These are phyloP conservation scores for Pheosia tremula DNA, from an alignment of 2,888 invertebrate genomes.

Conservation along the genomic window DNA sequence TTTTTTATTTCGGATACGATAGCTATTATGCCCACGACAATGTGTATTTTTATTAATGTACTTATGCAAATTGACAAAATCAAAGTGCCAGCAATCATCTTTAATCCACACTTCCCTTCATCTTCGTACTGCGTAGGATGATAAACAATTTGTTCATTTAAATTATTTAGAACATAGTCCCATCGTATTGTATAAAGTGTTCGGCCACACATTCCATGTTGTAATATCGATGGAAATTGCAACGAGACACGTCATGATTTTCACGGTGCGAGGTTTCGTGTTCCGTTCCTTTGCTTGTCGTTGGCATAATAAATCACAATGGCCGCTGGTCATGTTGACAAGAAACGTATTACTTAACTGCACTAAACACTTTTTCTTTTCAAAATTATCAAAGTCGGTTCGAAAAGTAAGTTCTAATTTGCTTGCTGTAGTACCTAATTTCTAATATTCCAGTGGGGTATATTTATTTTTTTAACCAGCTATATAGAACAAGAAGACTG, in stretches of 20 bases:
- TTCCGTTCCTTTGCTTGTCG: neutral
- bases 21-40: too few species aligned
- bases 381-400: too few species aligned
- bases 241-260: neutral
- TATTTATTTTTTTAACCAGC: too few species aligned
- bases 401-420: too few species aligned
- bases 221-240: conserved; percentile 3
- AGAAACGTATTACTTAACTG: too few species aligned
- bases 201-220: neutral
- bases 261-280: conserved; percentile 1
- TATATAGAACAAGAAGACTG: too few species aligned
- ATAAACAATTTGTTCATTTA: neutral
- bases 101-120: neutral
- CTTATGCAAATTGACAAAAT: too few species aligned
- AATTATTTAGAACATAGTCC: neutral
- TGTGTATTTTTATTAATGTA: too few species aligned
- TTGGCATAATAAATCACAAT: conserved; percentile 2
- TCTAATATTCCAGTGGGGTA: too few species aligned
- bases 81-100: neutral
- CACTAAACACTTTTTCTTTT: too few species aligned
- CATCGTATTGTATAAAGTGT: neutral
- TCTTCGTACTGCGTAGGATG: neutral
- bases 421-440: too few species aligned
- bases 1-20: too few species aligned
- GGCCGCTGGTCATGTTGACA: neutral